Conservation (phyloP, 2,113 vertebrate species). For the Coreoperca whiteheadi region DNA sequence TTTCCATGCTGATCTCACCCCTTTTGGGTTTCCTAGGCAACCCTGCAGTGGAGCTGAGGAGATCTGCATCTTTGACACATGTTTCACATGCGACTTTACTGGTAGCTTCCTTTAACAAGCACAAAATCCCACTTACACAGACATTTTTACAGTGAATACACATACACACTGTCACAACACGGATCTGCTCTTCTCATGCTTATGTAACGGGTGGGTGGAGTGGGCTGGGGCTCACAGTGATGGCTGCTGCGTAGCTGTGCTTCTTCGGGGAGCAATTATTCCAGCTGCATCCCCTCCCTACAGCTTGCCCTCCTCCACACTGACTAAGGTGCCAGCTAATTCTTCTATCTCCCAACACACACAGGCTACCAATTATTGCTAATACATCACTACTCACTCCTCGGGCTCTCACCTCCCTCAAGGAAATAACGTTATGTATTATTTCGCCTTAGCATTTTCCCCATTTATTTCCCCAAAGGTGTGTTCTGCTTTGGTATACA, state of each 20-base stretch:
- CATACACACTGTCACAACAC: slow-evolving; percentile 49
- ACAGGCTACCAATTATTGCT: slow-evolving; percentile 49
- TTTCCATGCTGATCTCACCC: slow-evolving; percentile 49
- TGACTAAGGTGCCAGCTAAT: slow-evolving; percentile 64
- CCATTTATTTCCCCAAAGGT: too few relatives aligned
- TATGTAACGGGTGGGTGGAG: slow-evolving; percentile 79
- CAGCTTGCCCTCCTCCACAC: slow-evolving; percentile 63
- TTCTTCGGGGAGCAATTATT: slow-evolving; percentile 70
- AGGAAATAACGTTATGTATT: slow-evolving; percentile 16
- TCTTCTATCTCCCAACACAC: slow-evolving; percentile 56
- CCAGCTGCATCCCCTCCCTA: slow-evolving; percentile 63
- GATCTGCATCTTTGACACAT: slow-evolving; percentile 56
- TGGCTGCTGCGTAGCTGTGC: slow-evolving; percentile 62
- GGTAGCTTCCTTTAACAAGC: slow-evolving; percentile 32
- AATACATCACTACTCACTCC: slow-evolving; percentile 49
- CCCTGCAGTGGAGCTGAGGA: slow-evolving; percentile 54
- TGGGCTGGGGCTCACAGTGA: slow-evolving; percentile 58
- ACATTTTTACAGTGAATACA: slow-evolving; percentile 5
- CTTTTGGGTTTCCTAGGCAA: slow-evolving; percentile 78
- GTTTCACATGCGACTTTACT: slow-evolving; percentile 31
- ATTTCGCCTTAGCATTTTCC: too few relatives aligned
- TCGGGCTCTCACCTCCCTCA: slow-evolving; percentile 17
- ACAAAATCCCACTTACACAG: slow-evolving; percentile 40
- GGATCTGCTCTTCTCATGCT: slow-evolving; percentile 59
- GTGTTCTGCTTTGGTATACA: too few relatives aligned